Conservation (phyloP, 2,888 invertebrate genomes). For the Meganola albula region DNA sequence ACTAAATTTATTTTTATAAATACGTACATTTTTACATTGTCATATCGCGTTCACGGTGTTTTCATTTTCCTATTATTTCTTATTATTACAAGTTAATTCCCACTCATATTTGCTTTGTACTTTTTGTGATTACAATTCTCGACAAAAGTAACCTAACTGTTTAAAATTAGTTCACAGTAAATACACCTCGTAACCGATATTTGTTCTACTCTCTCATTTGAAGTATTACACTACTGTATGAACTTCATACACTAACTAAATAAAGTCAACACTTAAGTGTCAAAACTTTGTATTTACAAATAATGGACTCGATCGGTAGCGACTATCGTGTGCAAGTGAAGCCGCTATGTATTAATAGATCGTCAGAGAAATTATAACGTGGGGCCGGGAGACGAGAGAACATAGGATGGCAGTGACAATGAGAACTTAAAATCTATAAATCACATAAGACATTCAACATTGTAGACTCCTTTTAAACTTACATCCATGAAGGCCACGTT, state of each 20-base stretch:
- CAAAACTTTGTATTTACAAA: constrained; percentile 47
- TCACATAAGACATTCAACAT: constrained; percentile 22
- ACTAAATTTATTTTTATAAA: constrained; percentile 45
- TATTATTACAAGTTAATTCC: constrained; percentile 41
- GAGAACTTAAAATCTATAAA: constrained; percentile 24
- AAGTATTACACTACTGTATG: constrained; percentile 54
- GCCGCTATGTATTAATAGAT: too few species aligned
- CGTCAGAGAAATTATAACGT: too few species aligned
- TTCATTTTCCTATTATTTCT: constrained; percentile 35
- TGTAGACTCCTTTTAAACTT: too few species aligned
- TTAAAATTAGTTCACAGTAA: constrained; percentile 54
- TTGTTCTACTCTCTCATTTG: constrained; percentile 59
- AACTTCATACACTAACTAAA: constrained; percentile 53
- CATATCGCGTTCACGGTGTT: constrained; percentile 40
- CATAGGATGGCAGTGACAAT: constrained; percentile 21
- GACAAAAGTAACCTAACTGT: constrained; percentile 56
- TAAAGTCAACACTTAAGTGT: constrained; percentile 38
- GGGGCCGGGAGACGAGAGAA: constrained; percentile 8
- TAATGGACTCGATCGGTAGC: constrained; percentile 38
- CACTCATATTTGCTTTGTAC: constrained; percentile 64
- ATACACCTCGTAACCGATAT: constrained; percentile 53
- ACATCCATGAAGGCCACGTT: too few species aligned
- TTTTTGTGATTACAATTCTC: constrained; percentile 57
- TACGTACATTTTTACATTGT: constrained; percentile 56
- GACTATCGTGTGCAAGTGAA: constrained; percentile 20